These are phyloP conservation scores for Cabera pusaria DNA, from an alignment of 2,888 invertebrate genomes.

Conservation along the genomic window DNA sequence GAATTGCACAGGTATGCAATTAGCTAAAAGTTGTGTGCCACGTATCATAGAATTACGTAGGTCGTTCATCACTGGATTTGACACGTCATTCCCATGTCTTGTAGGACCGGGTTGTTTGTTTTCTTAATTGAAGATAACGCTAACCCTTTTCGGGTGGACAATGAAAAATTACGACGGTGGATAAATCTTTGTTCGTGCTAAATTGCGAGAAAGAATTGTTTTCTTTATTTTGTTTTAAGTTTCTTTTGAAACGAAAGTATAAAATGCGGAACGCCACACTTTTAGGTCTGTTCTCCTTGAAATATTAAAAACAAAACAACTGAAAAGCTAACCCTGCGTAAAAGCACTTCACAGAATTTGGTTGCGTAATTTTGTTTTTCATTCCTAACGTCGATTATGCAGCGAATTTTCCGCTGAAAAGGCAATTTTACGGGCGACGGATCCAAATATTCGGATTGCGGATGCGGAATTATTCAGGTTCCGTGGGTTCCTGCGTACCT, in stretches of 20 bases:
- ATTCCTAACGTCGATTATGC: constrained; percentile 18
- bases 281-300: background rate
- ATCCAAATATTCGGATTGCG: constrained; percentile 30
- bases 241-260: background rate
- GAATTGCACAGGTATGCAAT: constrained; percentile 5
- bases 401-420: constrained; percentile 23
- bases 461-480: constrained; percentile 18
- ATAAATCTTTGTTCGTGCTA: constrained; percentile 24
- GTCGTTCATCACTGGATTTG: constrained; percentile 50
- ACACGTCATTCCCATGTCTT: constrained; percentile 41
- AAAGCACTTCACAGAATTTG: constrained; percentile 13
- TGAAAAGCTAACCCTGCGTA: background rate
- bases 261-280: background rate
- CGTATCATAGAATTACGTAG: constrained; percentile 58
- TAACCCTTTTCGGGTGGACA: constrained; percentile 31
- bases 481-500: constrained; percentile 82
- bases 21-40: constrained; percentile 45
- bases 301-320: background rate
- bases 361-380: constrained; percentile 15
- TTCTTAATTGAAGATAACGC: constrained; percentile 44
- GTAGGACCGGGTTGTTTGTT: constrained; percentile 40
- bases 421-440: constrained; percentile 29
- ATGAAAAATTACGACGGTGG: constrained; percentile 29
- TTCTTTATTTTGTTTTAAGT: constrained; percentile 7
- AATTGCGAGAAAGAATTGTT: constrained; percentile 14